Evolutionary conservation across 2,888 invertebrate species (phyloP).

Genomic region (Hirtodrosophila alboralis): DNA sequence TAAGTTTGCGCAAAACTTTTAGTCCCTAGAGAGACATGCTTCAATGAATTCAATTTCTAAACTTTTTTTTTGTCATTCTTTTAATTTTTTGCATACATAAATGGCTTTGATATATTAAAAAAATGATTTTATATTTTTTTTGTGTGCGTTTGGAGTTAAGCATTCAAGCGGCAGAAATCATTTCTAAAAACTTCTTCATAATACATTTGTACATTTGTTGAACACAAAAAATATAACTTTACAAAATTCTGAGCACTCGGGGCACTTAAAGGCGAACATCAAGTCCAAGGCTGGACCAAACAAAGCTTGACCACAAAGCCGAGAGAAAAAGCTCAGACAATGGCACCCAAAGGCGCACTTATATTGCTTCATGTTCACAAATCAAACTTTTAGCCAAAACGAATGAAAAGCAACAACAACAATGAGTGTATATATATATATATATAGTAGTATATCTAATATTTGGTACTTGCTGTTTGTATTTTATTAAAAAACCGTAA

Average conservation of each 20-base stretch:
- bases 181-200: constrained; percentile 59
- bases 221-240: constrained; percentile 61
- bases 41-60: constrained; percentile 27
- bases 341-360: constrained; percentile 78
- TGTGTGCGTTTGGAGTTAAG: constrained; percentile 34
- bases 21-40: constrained; percentile 13
- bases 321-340: constrained; percentile 59
- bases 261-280: constrained; percentile 50
- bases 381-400: constrained; percentile 65
- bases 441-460: no score
- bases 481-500: constrained; percentile 80
- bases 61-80: neutral
- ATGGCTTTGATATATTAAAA: no score
- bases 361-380: constrained; percentile 66
- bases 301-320: constrained; percentile 72
- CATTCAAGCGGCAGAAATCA: constrained; percentile 54
- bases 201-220: constrained; percentile 69
- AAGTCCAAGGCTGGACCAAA: constrained; percentile 30
- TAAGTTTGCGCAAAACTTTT: constrained; percentile 24
- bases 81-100: constrained; percentile 35
- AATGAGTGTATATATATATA: constrained; percentile 15
- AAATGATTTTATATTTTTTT: no score
- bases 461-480: constrained; percentile 61
- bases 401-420: constrained; percentile 4
- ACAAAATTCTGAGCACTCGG: constrained; percentile 54